Base-by-base conservation (phyloP, 2,113 vertebrate species). In the Oryzias curvinotus region DNA sequence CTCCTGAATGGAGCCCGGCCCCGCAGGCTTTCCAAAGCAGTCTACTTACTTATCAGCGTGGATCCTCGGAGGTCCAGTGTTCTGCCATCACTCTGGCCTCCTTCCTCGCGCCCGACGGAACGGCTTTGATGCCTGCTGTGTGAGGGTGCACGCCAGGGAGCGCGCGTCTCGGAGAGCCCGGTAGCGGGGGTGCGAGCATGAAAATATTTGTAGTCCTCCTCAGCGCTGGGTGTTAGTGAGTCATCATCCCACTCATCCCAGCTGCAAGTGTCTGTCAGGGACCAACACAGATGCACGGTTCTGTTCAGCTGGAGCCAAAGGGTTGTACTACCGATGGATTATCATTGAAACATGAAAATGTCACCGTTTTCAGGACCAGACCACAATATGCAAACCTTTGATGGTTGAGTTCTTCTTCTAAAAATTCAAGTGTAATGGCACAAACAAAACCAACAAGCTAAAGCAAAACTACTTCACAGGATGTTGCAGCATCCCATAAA, bases 81-180 rank as follows among this genome's bases (percentile, higher is more conserved):
- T 64, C 46, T 73, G 79, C 71, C 68, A 68, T 74, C 63, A 73
- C 60, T 63, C 64, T 21, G 23, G 41, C 42, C 62, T 66, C 77
- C 77, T 68, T 59, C 75, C 78, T 88, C 74, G 65, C 83, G 75
- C 70, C 71, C 62, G 78, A 77, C 71, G 75, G 80, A 64, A 62
- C 62, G n/a, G 74, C 72, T 78, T 69, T 74, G 71, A 70, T 71
- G 73, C 56, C 57, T 19, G 59, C 70, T 65, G 60, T 73, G 49
- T 26, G 75, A 43, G 78, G 23, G 78, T 65, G 80, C 66, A 65
- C 67, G 73, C 68, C 53, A 42, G 55, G 65, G 60, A 63, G 79
- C 55, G 82, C 80, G 83, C 78, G 52, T 26, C 57, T 52, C 50
- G 21, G 19, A 65, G 69, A 41, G 62, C 57, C 16, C 42, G 76